Percentiles rank a stretch among this genome's conserved stretches.
Evolutionary conservation across 2,888 invertebrate species (phyloP).

Genomic region (Habroteleia sp.): DNA sequence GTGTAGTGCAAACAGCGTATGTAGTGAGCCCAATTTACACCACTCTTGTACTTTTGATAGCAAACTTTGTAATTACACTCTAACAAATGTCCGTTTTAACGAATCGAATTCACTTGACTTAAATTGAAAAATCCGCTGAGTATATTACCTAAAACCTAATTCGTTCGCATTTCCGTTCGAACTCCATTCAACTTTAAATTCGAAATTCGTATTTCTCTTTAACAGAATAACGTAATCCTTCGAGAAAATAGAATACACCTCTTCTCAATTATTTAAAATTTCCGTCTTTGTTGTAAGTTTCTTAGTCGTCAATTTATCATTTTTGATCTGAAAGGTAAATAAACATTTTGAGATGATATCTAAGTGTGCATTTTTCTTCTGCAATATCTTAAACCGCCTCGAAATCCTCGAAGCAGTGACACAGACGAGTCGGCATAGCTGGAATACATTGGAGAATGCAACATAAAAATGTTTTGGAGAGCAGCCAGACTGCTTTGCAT

Average conservation of each 20-base stretch:
- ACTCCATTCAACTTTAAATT: conserved; percentile 18
- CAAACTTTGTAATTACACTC: conserved; percentile 43
- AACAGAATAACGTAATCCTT: background rate
- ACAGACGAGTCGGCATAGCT: conserved; percentile 22
- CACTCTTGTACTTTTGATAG: conserved; percentile 49
- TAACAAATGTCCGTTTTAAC: conserved; percentile 39
- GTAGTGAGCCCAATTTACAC: conserved; percentile 45
- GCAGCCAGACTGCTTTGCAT: conserved; percentile 54
- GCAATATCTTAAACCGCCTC: conserved; percentile 12
- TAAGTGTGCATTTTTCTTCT: no score
- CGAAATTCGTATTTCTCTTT: conserved; percentile 6
- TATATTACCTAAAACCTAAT: conserved; percentile 33
- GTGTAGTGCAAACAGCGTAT: conserved; percentile 28
- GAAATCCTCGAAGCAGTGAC: conserved; percentile 10
- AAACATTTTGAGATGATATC: no score
- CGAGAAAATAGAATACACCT: background rate
- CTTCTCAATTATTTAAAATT: no score
- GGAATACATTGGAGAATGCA: conserved; percentile 41
- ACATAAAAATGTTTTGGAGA: conserved; percentile 50
- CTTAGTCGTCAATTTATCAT: no score
- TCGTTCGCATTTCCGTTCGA: conserved; percentile 14
- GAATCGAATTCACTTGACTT: conserved; percentile 46
- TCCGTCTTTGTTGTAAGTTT: no score
- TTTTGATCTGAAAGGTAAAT: no score
- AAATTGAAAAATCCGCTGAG: conserved; percentile 49